Conservation (phyloP, 2,888 invertebrate species). For the Ornithoptera priamus region DNA sequence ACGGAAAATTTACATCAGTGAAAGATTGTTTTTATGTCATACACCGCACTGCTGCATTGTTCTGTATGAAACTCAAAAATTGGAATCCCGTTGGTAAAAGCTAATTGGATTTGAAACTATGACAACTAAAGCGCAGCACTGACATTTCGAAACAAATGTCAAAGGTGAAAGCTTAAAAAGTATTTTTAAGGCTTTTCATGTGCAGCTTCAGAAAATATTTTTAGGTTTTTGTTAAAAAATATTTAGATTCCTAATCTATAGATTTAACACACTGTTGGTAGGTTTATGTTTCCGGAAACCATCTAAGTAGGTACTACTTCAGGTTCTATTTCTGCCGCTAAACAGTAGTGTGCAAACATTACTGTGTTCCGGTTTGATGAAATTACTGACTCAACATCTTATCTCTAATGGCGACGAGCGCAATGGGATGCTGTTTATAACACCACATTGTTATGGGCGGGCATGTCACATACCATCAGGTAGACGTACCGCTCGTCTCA, state of each 20-base stretch:
- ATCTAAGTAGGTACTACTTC: too few species aligned
- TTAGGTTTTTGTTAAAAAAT: not conserved
- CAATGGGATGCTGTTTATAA: too few species aligned
- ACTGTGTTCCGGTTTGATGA: too few species aligned
- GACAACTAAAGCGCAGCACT: conserved; percentile 1
- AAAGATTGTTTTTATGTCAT: not conserved
- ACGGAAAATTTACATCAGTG: not conserved
- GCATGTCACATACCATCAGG: too few species aligned
- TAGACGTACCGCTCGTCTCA: too few species aligned
- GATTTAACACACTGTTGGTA: not conserved
- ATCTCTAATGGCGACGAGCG: too few species aligned
- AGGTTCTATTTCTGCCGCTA: too few species aligned
- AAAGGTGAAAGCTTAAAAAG: conserved; percentile 1
- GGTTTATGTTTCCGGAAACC: too few species aligned
- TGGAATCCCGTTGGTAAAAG: not conserved
- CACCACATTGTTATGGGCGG: too few species aligned
- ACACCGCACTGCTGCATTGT: conserved; percentile 1
- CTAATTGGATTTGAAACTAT: conserved; percentile 1
- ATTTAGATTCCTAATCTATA: not conserved
- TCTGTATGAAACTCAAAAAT: not conserved
- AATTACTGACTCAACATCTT: too few species aligned
- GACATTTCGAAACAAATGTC: conserved; percentile 1
- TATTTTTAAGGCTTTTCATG: not conserved
- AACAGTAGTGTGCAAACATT: too few species aligned
- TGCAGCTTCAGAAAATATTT: not conserved